Base-by-base conservation (phyloP, 2,797 vertebrate genomes). In the Sebastes trivittatus region DNA sequence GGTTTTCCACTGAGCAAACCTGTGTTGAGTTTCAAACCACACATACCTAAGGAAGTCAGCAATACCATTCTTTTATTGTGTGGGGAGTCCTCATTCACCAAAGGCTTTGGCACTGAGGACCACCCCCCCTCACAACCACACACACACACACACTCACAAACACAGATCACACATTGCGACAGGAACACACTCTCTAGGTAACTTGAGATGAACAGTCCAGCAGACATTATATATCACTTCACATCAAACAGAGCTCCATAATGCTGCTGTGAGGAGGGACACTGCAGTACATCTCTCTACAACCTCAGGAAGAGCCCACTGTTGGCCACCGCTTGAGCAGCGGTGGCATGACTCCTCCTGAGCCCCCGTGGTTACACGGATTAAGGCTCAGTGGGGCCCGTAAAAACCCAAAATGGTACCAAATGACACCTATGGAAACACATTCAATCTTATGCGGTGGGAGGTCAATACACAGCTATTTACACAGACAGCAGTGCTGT, bases 11-110 rank as follows among this genome's bases (percentile, higher is more conserved):
- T 82, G 84, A 82, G 87, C 83, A 86, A 93, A 93, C 91, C 89
- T 93, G 92, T 92, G 90, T 93, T 94, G 91, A 89, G 89, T 95
- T 96, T 95, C 91, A 94, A 94, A 94, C 94, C 92, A 93, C 93
- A 95, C 93, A 89, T 93, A 91, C 89, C 90, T 88, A 86, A 90
- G 90, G 89, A 94, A 92, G 92, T 94, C 92, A 91, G 92, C 90
- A 93, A 94, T 93, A 90, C 85, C 69, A 81, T 84, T 90, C 83
- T 93, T 94, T 94, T 94, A 94, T 93, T 93, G 86, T 88, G 89
- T 71, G 81, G 88, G 91, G 93, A 92, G 83, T 91, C 91, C 81
- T 94, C 87, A 89, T 88, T 90, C 91, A 92, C 89, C 91, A 93
- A 92, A 90, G 80, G 75, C 79, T 90, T 85, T 73, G 80, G 90